A percentile compares a stretch with the other conserved stretches of the same genome.
Evolutionary conservation across 2,888 invertebrate species (phyloP).

Genomic region (Tridacna gigas): DNA sequence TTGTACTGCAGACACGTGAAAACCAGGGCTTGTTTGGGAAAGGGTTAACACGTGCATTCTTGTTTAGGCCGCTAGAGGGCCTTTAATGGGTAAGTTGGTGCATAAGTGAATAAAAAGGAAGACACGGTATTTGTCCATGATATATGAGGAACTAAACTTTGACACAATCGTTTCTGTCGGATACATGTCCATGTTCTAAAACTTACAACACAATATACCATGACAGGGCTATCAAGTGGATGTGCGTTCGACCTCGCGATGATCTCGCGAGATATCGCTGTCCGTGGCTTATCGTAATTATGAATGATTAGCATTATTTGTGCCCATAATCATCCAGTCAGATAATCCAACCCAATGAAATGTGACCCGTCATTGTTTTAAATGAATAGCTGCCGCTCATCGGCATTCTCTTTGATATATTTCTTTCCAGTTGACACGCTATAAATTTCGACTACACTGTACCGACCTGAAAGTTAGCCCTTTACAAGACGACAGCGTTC

Average conservation of each 20-base stretch:
- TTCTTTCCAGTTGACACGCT: background rate
- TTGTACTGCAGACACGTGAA: too few relatives aligned
- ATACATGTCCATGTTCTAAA: too few relatives aligned
- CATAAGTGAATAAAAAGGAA: too few relatives aligned
- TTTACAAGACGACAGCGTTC: too few relatives aligned
- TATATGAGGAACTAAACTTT: background rate
- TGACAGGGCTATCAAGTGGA: slow-evolving; percentile 1
- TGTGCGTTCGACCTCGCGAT: slow-evolving; percentile 9
- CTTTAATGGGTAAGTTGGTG: too few relatives aligned
- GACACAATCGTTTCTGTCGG: slow-evolving; percentile 4
- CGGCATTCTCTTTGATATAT: slow-evolving; percentile 3
- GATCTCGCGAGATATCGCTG: background rate
- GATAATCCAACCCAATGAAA: slow-evolving; percentile 2
- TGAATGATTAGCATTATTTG: slow-evolving; percentile 9
- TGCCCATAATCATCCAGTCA: slow-evolving; percentile 2
- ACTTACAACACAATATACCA: background rate
- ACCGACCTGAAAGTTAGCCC: too few relatives aligned
- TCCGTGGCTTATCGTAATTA: slow-evolving; percentile 11
- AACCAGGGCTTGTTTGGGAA: too few relatives aligned
- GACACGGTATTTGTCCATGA: too few relatives aligned
- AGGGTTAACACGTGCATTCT: too few relatives aligned
- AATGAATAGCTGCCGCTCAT: background rate
- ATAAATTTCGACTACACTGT: too few relatives aligned
- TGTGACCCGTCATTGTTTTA: slow-evolving; percentile 4
- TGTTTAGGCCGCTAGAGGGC: too few relatives aligned